These are phyloP conservation scores for Drosophila algonquin DNA, from an alignment of 2,888 invertebrate genomes.

Conservation along the genomic window DNA sequence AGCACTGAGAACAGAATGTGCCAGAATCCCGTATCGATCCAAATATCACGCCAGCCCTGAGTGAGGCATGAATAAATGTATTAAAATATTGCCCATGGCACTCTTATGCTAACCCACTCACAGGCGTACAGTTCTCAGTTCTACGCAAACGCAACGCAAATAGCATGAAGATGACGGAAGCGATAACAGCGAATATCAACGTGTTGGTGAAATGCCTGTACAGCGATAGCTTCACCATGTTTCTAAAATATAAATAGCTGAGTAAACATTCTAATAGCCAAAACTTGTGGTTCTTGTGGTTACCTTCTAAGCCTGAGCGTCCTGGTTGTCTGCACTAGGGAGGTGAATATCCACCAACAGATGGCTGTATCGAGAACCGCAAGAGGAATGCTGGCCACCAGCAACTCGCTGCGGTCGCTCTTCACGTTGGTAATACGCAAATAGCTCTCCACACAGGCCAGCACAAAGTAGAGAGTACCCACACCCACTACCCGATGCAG, in stretches of 20 bases:
- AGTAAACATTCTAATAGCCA: not conserved
- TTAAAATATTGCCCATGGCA: not conserved
- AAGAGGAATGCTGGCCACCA: conserved; percentile 93
- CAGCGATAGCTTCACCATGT: conserved; percentile 94
- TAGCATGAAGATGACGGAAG: conserved; percentile 96
- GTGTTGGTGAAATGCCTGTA: conserved; percentile 98
- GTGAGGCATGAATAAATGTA: conserved; percentile 8
- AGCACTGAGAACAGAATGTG: conserved; percentile 95
- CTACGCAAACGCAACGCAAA: conserved; percentile 94
- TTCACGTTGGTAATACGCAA: conserved; percentile 89
- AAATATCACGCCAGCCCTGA: conserved; percentile 94
- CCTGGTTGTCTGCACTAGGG: conserved; percentile 94
- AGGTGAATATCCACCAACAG: conserved; percentile 97
- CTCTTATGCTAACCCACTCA: conserved; percentile 78
- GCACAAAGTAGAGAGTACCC: conserved; percentile 92
- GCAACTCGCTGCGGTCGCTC: conserved; percentile 86
- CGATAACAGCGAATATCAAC: conserved; percentile 94
- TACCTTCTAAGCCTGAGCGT: conserved; percentile 92
- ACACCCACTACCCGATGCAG: conserved; percentile 94
- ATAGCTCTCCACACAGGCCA: conserved; percentile 94
- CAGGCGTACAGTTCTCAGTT: conserved; percentile 90
- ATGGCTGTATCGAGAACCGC: conserved; percentile 94
- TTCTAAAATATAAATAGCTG: conserved; percentile 85
- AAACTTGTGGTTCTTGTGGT: not conserved
- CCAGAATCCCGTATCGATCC: conserved; percentile 98